Base-by-base conservation (phyloP, 2,113 vertebrate genomes). In the Oncorhynchus keta region DNA sequence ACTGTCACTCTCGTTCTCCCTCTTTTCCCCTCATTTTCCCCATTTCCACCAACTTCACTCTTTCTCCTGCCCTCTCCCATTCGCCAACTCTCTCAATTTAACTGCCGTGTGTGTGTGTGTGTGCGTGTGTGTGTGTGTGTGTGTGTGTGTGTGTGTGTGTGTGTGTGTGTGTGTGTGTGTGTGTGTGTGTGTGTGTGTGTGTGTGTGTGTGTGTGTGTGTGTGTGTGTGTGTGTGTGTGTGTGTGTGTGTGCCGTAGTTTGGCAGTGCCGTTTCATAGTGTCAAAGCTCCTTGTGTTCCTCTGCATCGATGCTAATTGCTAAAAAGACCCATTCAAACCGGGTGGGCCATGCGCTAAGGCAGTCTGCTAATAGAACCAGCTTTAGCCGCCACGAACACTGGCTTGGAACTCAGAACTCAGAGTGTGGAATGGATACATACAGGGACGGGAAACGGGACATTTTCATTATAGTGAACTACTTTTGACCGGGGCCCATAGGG, bases 301-400 rank as follows among this genome's bases (percentile, higher is more conserved):
- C 70, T 66, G 75, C 24, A 55, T 71, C 24, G 68, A 75, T 73
- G 74, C 80, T 78, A 78, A 84, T 83, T 86, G 74, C 83, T 83
- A 73, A 85, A 84, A 68, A 62, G 78, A 75, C 78, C 78, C 78
- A 83, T 82, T 80, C 70, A 81, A 74, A 80, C 3, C 7, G 59
- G 59, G 74, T 76, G 68, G 71, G 81, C 64, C 79, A 16, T 61
- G 70, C 64, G 66, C 62, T 35, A 57, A 22, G 57, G 74, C 79
- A 77, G 74, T 64, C 35, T 81, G 67, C 49, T 80, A 76, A 86
- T 59, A 74, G 67, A 79, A 69, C 80, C 77, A 82, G 77, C 72
- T 76, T 70, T 77, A 45, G 61, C 65, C 70, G 62, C 55, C 62
- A 73, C 30, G 75, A 66, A 72, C 55, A 39, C 12, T 74, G 75